A percentile compares a stretch with the other conserved stretches of the same genome.
These are phyloP conservation scores for Ceyx melanurus DNA, from an alignment of 2,113 vertebrate species.

Conservation along the genomic window DNA sequence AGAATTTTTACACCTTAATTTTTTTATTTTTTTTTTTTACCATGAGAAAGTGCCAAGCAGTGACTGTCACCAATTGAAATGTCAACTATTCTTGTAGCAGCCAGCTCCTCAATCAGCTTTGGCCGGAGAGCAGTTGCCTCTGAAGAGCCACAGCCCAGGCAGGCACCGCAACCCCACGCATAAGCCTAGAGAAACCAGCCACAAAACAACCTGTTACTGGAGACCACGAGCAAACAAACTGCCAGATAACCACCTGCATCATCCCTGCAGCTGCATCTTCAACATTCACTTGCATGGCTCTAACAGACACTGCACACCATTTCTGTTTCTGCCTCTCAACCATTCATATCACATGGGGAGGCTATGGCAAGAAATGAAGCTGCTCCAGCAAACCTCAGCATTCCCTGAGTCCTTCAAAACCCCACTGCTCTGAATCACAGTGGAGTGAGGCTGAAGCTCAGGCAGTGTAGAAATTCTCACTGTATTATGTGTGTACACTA, in stretches of 20 bases:
- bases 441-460: not conserved
- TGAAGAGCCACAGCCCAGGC: conserved; percentile 95
- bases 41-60: conserved; percentile 95
- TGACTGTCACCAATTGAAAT: conserved; percentile 98
- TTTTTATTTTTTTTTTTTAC: conserved; percentile 79
- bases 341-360: not conserved
- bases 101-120: conserved; percentile 92
- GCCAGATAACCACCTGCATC: not conserved
- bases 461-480: not conserved
- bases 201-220: not conserved
- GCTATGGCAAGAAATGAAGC: not conserved
- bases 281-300: not conserved
- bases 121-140: conserved; percentile 94
- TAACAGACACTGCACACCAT: rapidly evolving
- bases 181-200: conserved; percentile 82
- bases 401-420: not conserved
- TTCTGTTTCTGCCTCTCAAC: rapidly evolving
- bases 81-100: conserved; percentile 94
- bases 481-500: rapidly evolving
- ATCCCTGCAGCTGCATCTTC: rapidly evolving
- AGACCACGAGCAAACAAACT: not conserved
- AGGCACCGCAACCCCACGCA: conserved; percentile 96
- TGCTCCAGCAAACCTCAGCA: not conserved
- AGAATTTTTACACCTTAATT: not conserved
- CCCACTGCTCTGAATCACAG: not conserved